These are phyloP conservation scores for Xiphophorus maculatus DNA, from an alignment of 2,113 vertebrate species.

Conservation along the genomic window DNA sequence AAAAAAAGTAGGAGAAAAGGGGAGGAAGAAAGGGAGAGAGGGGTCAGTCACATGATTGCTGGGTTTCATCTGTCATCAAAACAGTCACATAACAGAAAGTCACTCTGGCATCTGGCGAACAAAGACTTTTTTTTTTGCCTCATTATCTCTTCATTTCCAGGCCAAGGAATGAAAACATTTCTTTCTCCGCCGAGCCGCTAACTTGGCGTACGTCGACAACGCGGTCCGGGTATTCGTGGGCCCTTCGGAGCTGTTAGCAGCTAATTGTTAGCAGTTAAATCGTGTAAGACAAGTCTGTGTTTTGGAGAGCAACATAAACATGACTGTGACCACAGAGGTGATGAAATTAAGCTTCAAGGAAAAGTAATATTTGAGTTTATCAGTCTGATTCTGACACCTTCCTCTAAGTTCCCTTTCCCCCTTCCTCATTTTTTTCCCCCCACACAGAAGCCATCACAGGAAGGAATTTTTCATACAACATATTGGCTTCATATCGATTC, in stretches of 20 bases:
- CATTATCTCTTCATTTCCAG: conserved; percentile 69
- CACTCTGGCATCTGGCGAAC: conserved; percentile 76
- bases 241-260: conserved; percentile 37
- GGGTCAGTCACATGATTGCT: conserved; percentile 79
- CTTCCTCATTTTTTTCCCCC: conserved; percentile 3
- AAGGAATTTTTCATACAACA: conserved; percentile 79
- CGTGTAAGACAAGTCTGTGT: conserved; percentile 28
- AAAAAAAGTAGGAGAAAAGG: conserved; percentile 40
- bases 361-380: conserved; percentile 24
- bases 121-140: conserved; percentile 58
- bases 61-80: conserved; percentile 80
- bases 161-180: conserved; percentile 73
- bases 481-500: conserved; percentile 80
- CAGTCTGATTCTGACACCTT: conserved; percentile 6
- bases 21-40: conserved; percentile 35
- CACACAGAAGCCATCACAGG: conserved; percentile 56
- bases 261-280: conserved; percentile 61
- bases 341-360: conserved; percentile 45
- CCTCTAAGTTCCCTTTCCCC: conserved; percentile 1
- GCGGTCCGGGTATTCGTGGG: conserved; percentile 48
- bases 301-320: conserved; percentile 39
- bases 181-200: conserved; percentile 32
- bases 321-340: conserved; percentile 36
- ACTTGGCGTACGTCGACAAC: conserved; percentile 39
- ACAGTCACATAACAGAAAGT: conserved; percentile 78